phyloP scores from a whole-genome alignment of 2,888 invertebrate species.

The Rotaria socialis region DNA sequence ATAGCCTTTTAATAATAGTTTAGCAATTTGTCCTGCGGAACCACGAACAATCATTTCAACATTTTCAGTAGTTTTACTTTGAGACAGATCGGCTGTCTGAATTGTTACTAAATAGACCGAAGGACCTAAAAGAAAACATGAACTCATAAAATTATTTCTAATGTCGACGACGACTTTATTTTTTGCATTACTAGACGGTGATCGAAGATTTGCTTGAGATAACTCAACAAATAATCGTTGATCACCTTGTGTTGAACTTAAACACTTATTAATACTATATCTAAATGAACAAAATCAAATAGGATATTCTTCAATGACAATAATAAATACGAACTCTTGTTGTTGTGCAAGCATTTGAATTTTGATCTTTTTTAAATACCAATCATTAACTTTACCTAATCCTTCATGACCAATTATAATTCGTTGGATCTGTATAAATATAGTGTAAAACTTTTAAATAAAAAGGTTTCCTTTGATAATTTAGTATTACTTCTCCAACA shows the following conservation, averaged over 20 bases:
- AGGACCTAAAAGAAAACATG: background rate
- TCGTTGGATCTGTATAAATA: background rate
- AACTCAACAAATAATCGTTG: background rate
- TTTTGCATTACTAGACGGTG: background rate
- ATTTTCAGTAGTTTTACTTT: background rate
- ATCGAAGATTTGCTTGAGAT: background rate
- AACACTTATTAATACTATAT: background rate
- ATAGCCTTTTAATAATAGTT: background rate
- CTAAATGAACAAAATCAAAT: background rate
- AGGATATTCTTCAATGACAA: no score
- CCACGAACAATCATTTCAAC: background rate
- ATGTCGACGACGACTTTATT: no score
- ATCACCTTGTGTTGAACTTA: background rate
- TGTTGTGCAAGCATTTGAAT: background rate
- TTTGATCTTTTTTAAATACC: slow-evolving; percentile 7
- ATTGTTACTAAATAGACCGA: background rate
- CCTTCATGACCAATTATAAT: background rate
- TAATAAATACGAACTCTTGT: background rate
- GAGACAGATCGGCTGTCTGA: background rate
- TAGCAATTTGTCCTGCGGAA: background rate
- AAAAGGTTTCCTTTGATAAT: no score
- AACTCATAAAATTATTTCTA: no score
- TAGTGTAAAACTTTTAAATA: no score
- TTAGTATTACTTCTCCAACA: background rate
- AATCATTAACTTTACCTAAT: slow-evolving; percentile 6